Evolutionary conservation across 2,888 invertebrate species (phyloP), one percentile per base, ranked within the genome.

Genomic region (Cerceris rybyensis): DNA sequence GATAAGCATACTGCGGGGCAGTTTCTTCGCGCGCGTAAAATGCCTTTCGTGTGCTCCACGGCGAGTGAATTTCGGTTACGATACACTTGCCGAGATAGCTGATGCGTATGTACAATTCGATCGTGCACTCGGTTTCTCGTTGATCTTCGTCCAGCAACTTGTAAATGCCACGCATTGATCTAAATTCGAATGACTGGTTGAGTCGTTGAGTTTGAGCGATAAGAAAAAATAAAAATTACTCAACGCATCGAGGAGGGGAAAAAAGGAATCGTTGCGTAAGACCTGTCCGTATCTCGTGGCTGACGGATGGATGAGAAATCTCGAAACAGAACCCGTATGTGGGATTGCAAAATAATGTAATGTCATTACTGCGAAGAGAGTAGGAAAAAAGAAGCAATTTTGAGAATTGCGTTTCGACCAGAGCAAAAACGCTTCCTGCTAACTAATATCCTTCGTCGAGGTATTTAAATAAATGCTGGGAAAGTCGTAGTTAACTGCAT

Each of bases 51-150:
- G 55, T 54, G 52, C 63, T 72, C 28, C 52, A 16, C 0, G 82
- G 79, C 6, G 43, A 55, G 17, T 88, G 83, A 50, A 91, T 83
- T 70, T 91, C 90, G 7, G 91, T 91, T 55, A 88, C 83, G 28
- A 91, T 76, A 52, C 88, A 86, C 50, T 86, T 86, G 7, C 91
- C 90, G 49, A 91, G 80, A 52, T 89, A 87, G 61, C 88, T 91
- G 58, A 91, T 70, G 0, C 91, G 88, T 41, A 88, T 58, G 75
- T 88, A 91, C 5, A 91, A 67, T 54, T 81, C 79, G n/a, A 91
- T 76, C 5, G 81, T 75, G 0, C 84, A 83, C 0, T 74, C 78
- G 4, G 84, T 87, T 2, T 78, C 50, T 6, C 58, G 58, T 4
- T 82, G 39, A 8, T 85, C 76, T 16, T 88, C 88, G 74, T 86